Evolutionary conservation across 2,113 vertebrate species (phyloP).

Genomic region (Chaenocephalus aceratus): DNA sequence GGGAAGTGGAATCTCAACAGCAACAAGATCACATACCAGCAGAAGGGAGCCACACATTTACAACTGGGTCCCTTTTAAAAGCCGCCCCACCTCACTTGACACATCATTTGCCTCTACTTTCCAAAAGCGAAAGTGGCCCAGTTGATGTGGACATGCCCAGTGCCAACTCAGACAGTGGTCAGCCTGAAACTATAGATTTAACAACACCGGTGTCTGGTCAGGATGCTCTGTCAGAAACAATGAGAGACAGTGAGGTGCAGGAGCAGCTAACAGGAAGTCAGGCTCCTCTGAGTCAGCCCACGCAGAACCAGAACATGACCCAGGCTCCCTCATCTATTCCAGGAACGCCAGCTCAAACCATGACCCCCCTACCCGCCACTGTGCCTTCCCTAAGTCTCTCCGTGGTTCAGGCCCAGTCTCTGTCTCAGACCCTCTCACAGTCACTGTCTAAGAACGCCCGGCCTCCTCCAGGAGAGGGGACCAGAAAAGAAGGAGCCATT

Average conservation of each 20-base stretch:
- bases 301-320: conserved; percentile 61
- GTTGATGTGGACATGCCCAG: conserved; percentile 94
- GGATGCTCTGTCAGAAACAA: conserved; percentile 64
- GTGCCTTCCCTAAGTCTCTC: conserved; percentile 80
- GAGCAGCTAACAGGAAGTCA: conserved; percentile 56
- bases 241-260: conserved; percentile 67
- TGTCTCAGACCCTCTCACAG: conserved; percentile 82
- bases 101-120: conserved; percentile 69
- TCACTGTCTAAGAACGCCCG: conserved; percentile 78
- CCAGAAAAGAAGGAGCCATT: conserved; percentile 91
- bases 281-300: conserved; percentile 40
- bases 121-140: conserved; percentile 74
- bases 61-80: conserved; percentile 47
- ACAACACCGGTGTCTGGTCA: conserved; percentile 83
- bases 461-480: conserved; percentile 72
- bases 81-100: conserved; percentile 36
- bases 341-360: conserved; percentile 52
- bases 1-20: conserved; percentile 59
- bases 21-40: conserved; percentile 60
- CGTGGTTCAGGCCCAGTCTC: conserved; percentile 79
- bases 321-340: conserved; percentile 53
- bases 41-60: conserved; percentile 52
- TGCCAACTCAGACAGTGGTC: conserved; percentile 86
- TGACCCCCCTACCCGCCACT: conserved; percentile 58
- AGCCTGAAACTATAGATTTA: conserved; percentile 88